Evolutionary conservation across 2,797 vertebrate genomes (phyloP), one percentile per base, ranked within the genome.

Genomic region (Sebastes trivittatus): DNA sequence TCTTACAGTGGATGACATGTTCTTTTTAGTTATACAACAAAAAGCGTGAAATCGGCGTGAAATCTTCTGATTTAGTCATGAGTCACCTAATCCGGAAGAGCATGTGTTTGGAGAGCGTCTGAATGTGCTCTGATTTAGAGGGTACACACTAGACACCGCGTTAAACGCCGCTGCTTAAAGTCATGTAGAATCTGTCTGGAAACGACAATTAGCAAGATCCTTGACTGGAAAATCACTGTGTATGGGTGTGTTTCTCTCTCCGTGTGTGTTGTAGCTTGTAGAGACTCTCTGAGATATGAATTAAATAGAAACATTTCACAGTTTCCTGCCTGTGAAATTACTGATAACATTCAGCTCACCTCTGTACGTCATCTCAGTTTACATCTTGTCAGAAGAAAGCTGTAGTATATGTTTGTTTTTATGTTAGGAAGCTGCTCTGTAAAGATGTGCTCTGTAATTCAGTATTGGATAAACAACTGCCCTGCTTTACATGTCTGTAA

Each of bases 241-340:
- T 29, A 10, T 56, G 27, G 22, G 16, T 68, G 13, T 32, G 22
- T 80, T 27, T 80, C 29, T 27, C 23, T 27, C 6, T 49, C 1
- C 11, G 55, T 61, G n/a, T 65, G 63, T 46, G 23, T 29, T 66
- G 78, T 73, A 20, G 72, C 70, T 69, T 7, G 27, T 7, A 22
- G 27, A 72, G 46, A 62, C n/a, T 11, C 68, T 81, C 59, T 3
- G 42, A 74, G 78, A 70, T 55, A 36, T 59, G 71, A 76, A 85
- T 81, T 65, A 80, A 83, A 77, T 14, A 64, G 66, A 62, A 14
- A 60, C 22, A 58, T 82, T 63, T 82, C 77, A 69, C 70, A 68
- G 66, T 73, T 58, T 68, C 9, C 36, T 59, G 80, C 36, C 56
- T 76, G 49, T 66, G 73, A 66, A 83, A 75, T 60, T 20, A 62